These are phyloP conservation scores for Heliconius cydno DNA, from an alignment of 2,888 invertebrate genomes.

Conservation along the genomic window DNA sequence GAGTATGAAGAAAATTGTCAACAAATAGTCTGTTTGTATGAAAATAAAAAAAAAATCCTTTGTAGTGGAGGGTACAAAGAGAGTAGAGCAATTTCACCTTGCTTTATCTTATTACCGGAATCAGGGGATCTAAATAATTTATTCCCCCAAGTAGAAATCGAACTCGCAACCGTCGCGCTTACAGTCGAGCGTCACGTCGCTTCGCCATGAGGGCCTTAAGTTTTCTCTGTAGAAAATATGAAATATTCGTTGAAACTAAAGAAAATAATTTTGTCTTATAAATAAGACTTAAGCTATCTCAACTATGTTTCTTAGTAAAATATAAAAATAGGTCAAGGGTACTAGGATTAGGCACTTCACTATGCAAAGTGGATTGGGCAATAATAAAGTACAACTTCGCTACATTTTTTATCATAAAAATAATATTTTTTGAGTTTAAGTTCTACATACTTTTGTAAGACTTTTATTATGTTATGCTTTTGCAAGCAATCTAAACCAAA, in stretches of 20 bases:
- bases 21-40: not conserved
- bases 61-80: not conserved
- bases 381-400: not conserved
- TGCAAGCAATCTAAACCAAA: not conserved
- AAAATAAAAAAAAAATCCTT: too few species aligned
- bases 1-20: not conserved
- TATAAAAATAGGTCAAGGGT: not conserved
- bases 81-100: too few species aligned
- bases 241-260: not conserved
- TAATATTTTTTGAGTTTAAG: not conserved
- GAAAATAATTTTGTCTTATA: not conserved
- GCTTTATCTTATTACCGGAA: not conserved
- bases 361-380: constrained; percentile 9
- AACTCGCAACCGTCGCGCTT: not conserved
- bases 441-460: not conserved
- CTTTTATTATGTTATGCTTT: not conserved
- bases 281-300: not conserved
- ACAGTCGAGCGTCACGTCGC: too few species aligned
- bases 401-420: not conserved
- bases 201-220: not conserved
- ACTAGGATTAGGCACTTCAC: not conserved
- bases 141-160: not conserved
- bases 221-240: not conserved
- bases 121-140: not conserved
- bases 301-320: not conserved